A percentile compares a stretch with the other conserved stretches of the same genome.
phyloP scores from a whole-genome alignment of 2,797 vertebrate species.

The Sebastes baramenuke region DNA sequence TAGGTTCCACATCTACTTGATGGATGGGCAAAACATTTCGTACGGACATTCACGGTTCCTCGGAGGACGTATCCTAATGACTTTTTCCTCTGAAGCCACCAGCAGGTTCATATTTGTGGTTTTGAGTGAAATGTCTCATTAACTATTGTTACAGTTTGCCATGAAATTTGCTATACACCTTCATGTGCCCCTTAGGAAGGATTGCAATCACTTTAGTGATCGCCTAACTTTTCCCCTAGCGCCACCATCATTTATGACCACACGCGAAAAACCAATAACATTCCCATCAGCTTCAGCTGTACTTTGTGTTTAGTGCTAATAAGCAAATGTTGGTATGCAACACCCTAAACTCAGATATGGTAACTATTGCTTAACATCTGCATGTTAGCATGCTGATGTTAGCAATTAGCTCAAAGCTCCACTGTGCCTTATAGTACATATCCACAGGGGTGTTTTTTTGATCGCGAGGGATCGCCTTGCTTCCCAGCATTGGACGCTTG shows the following conservation, averaged over 20 bases:
- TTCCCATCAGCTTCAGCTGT: neutral
- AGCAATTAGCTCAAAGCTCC: neutral
- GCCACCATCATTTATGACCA: neutral
- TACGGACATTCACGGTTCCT: neutral
- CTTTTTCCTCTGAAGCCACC: neutral
- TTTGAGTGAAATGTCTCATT: neutral
- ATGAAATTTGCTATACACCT: neutral
- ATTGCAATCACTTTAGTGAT: neutral
- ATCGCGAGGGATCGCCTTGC: too few species aligned
- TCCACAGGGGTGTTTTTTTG: too few species aligned
- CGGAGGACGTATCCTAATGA: neutral
- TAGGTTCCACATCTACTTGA: neutral
- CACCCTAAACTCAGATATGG: too few species aligned
- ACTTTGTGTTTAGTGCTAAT: neutral
- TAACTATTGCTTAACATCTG: neutral
- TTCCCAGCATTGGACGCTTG: too few species aligned
- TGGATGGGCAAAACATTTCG: neutral
- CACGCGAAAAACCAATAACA: neutral
- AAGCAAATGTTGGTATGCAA: neutral
- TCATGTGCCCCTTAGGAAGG: neutral
- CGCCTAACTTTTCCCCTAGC: neutral
- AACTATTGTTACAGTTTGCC: neutral
- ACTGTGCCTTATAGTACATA: neutral
- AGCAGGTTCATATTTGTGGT: neutral
- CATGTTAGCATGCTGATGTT: neutral